A percentile compares a stretch with the other conserved stretches of the same genome.
Evolutionary conservation across 2,113 vertebrate genomes (phyloP).

Genomic region (Trogon surrucura): DNA sequence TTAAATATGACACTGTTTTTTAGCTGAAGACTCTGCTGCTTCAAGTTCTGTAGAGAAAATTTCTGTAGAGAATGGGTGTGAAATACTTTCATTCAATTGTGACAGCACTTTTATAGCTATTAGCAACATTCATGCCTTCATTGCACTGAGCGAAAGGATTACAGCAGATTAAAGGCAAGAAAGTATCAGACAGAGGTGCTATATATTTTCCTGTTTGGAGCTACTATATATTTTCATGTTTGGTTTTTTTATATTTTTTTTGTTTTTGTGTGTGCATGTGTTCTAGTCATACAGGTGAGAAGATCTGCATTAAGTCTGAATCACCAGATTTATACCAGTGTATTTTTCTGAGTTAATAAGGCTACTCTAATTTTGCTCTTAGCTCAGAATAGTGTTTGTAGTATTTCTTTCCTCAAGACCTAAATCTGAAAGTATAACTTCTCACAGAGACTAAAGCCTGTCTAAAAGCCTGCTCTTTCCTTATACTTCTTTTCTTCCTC

Average conservation of each 20-base stretch:
- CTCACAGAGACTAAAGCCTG: background rate
- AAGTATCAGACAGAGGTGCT: background rate
- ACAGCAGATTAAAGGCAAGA: background rate
- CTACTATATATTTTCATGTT: background rate
- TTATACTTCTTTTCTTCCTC: background rate
- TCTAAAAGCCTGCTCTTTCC: background rate
- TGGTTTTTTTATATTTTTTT: too few species aligned
- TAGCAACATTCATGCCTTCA: background rate
- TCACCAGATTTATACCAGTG: background rate
- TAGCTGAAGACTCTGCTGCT: background rate
- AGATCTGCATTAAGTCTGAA: background rate
- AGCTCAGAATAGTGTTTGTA: background rate
- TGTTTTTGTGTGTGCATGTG: background rate
- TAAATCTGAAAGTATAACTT: background rate
- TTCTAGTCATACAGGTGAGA: background rate
- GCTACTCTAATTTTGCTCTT: background rate
- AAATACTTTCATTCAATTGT: conserved; percentile 7
- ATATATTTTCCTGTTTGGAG: background rate
- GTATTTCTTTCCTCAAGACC: background rate
- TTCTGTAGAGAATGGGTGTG: background rate
- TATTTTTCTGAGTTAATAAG: conserved; percentile 22
- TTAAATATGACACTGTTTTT: background rate
- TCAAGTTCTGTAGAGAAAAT: background rate
- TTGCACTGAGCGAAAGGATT: background rate
- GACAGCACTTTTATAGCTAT: background rate